Evolutionary conservation across 2,797 vertebrate genomes (phyloP).

Genomic region (Pitangus sulphuratus): DNA sequence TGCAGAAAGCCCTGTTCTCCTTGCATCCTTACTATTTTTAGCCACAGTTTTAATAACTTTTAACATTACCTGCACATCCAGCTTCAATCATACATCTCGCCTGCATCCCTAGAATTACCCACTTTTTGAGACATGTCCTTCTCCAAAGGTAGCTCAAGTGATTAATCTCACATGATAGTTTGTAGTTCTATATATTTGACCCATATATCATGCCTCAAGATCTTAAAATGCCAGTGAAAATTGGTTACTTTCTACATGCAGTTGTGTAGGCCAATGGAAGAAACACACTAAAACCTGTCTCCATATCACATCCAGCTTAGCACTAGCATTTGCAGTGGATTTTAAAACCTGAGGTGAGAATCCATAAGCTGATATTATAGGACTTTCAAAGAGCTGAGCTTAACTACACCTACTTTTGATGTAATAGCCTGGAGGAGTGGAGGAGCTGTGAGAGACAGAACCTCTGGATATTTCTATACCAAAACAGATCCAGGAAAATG

Average conservation of each 20-base stretch:
- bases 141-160: not conserved
- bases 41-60: not conserved
- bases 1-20: not conserved
- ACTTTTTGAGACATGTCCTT: not conserved
- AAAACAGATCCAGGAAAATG: conserved; percentile 12
- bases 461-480: not conserved
- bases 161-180: not conserved
- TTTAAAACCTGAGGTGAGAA: not conserved
- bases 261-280: not conserved
- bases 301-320: not conserved
- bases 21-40: not conserved
- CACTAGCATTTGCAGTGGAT: not conserved
- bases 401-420: not conserved
- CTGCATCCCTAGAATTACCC: not conserved
- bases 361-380: not conserved
- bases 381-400: not conserved
- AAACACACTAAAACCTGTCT: not conserved
- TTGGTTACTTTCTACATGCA: not conserved
- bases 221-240: not conserved
- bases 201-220: not conserved
- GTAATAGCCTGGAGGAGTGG: not conserved
- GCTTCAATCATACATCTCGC: not conserved
- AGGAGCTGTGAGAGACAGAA: not conserved
- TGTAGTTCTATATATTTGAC: not conserved
- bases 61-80: not conserved